Conservation (phyloP, 2,113 vertebrate species). For the Pelusios castaneus region DNA sequence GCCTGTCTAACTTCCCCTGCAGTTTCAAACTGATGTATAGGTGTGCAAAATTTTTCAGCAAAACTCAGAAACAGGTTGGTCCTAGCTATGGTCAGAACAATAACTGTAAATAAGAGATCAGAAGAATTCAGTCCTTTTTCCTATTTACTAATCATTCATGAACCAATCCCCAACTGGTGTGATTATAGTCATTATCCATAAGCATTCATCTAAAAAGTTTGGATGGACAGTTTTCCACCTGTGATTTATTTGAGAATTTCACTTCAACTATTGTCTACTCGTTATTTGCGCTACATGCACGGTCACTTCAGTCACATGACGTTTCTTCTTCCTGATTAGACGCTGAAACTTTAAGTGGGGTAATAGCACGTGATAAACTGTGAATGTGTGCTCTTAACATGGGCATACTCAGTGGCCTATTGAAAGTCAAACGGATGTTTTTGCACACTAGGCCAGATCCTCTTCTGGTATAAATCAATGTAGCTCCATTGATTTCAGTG, state of each 20-base stretch:
- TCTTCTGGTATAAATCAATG: not conserved
- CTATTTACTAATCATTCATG: not conserved
- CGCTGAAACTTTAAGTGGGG: not conserved
- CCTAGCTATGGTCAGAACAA: not conserved
- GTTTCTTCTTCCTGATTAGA: not conserved
- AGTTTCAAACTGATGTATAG: not conserved
- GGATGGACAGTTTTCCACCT: slow-evolving; percentile 4
- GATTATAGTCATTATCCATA: not conserved
- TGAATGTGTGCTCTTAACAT: not conserved
- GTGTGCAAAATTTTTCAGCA: not conserved
- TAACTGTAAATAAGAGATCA: not conserved
- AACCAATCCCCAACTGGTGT: not conserved
- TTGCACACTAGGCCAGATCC: not conserved
- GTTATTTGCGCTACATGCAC: not conserved
- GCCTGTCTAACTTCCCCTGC: not conserved
- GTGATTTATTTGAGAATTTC: not conserved
- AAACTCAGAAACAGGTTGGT: not conserved
- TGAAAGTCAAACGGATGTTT: not conserved
- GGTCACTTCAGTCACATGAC: not conserved
- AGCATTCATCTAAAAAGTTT: not conserved
- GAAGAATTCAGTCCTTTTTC: not conserved
- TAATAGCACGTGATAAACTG: not conserved
- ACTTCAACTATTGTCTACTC: not conserved
- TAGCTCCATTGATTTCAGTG: not conserved
- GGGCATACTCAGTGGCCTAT: not conserved